Percentiles rank a stretch among this genome's conserved stretches.
These are phyloP conservation scores for Chionis minor DNA, from an alignment of 2,113 vertebrate genomes.

Conservation along the genomic window DNA sequence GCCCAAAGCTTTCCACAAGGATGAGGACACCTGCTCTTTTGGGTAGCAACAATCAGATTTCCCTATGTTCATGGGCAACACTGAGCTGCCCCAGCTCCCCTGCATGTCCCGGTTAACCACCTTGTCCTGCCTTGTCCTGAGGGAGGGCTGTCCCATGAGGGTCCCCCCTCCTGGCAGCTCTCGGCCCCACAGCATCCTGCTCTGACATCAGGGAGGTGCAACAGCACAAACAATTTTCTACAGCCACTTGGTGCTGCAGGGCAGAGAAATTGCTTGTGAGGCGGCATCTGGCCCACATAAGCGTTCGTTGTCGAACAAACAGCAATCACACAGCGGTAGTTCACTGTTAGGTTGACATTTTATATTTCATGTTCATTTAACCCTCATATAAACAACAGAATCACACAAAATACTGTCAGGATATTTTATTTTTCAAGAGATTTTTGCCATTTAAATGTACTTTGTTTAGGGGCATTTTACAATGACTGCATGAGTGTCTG, in stretches of 20 bases:
- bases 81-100: background rate
- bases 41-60: background rate
- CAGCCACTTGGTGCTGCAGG: background rate
- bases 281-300: fast-evolving
- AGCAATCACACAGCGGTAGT: background rate
- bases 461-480: background rate
- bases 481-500: background rate
- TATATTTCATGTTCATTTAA: background rate
- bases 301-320: fast-evolving
- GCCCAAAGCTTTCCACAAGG: background rate
- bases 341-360: background rate
- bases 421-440: background rate
- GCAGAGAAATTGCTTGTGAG: background rate
- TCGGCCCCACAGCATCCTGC: background rate
- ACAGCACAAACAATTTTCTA: background rate
- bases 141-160: background rate
- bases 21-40: background rate
- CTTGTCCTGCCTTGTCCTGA: fast-evolving
- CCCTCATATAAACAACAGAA: background rate
- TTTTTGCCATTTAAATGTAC: background rate
- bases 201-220: background rate
- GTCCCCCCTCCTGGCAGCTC: background rate
- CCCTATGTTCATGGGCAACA: background rate
- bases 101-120: background rate
- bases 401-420: background rate